phyloP scores from a whole-genome alignment of 2,888 invertebrate species.

The Tortrix viridana region DNA sequence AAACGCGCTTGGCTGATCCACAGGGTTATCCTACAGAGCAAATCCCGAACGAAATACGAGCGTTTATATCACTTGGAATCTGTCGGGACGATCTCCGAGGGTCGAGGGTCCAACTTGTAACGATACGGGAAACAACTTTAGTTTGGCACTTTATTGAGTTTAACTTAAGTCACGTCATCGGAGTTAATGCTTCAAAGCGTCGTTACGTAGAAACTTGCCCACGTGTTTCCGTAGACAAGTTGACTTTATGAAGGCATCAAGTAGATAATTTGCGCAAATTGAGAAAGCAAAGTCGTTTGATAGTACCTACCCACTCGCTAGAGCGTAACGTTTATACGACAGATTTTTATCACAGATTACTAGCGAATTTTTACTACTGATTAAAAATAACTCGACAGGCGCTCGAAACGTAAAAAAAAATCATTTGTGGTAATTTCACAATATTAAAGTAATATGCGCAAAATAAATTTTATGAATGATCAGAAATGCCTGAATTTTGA shows the following conservation, averaged over 20 bases:
- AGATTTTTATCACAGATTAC: too few relatives aligned
- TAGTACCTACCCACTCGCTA: too few relatives aligned
- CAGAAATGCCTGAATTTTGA: too few relatives aligned
- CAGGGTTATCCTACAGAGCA: constrained; percentile 56
- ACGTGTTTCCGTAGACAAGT: background rate
- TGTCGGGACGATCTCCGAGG: constrained; percentile 54
- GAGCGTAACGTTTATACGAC: too few relatives aligned
- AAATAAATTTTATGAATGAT: too few relatives aligned
- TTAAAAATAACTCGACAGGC: too few relatives aligned
- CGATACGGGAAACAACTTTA: constrained; percentile 55
- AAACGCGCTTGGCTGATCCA: constrained; percentile 65
- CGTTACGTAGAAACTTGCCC: constrained; percentile 7
- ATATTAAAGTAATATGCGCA: too few relatives aligned
- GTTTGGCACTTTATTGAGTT: constrained; percentile 55
- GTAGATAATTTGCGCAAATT: constrained; percentile 6
- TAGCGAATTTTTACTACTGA: too few relatives aligned
- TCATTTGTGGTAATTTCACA: too few relatives aligned
- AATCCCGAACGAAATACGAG: constrained; percentile 60
- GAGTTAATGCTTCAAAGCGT: constrained; percentile 14
- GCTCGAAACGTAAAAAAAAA: too few relatives aligned
- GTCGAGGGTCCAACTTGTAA: constrained; percentile 50
- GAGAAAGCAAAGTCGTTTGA: too few relatives aligned
- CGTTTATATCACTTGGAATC: constrained; percentile 64
- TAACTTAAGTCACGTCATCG: constrained; percentile 48
- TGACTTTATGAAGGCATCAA: background rate